Percentiles rank a stretch among this genome's conserved stretches.
phyloP scores from a whole-genome alignment of 1,140 invertebrate genomes.

The Heliothis virescens region DNA sequence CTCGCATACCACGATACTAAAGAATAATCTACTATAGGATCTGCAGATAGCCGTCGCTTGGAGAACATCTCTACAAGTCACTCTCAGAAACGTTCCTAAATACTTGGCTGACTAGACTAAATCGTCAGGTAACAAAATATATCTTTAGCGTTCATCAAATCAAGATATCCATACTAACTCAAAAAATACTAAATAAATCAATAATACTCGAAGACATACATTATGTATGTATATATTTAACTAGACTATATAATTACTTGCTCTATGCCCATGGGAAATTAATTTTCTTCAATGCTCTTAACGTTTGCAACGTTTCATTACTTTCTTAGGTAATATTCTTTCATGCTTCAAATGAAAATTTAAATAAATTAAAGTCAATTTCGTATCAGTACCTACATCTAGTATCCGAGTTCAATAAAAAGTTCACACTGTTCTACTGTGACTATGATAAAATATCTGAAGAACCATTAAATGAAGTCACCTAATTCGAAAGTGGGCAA shows the following conservation, averaged over 20 bases:
- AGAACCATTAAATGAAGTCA: not conserved
- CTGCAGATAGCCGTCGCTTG: no score
- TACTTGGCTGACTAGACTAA: no score
- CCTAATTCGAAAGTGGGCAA: no score
- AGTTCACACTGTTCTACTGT: conserved; percentile 5
- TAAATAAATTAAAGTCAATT: not conserved
- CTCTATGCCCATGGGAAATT: conserved; percentile 57
- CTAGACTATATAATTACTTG: conserved; percentile 53
- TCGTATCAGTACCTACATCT: not conserved
- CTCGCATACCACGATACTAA: not conserved
- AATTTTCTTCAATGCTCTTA: conserved; percentile 58
- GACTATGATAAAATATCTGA: not conserved
- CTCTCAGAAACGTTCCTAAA: no score
- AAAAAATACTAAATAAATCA: conserved; percentile 4
- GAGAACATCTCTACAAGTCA: no score
- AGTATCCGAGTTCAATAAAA: not conserved
- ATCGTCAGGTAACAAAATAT: no score
- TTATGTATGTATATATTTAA: conserved; percentile 36
- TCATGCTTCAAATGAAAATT: conserved; percentile 33
- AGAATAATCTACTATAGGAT: no score
- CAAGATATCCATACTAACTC: not conserved
- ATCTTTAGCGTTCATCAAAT: no score
- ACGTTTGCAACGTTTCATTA: conserved; percentile 48
- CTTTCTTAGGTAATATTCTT: conserved; percentile 50
- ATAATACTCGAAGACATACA: not conserved